Evolutionary conservation across 2,888 invertebrate genomes (phyloP), one percentile per base, ranked within the genome.

Genomic region (Aphidoletes aphidimyza): DNA sequence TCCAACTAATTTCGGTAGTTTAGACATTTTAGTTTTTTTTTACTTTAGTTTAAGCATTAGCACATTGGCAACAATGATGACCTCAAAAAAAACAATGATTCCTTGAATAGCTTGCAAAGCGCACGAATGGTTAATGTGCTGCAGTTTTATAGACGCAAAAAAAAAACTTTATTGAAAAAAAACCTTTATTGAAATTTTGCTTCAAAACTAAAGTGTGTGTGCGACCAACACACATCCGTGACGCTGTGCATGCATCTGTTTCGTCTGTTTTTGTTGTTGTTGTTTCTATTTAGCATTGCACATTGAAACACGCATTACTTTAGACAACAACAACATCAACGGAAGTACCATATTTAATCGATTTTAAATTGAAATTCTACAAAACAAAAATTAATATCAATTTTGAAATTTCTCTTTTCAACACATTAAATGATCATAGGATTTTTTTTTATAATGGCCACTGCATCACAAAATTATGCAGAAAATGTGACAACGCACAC

Each of bases 81-180:
- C 69, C 69, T 69, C 69, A 69, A n/a, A 54, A 54, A 9, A 69
- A 69, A 30, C 26, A 69, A 30, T 69, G 69, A 69, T 30, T 69
- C 69, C 69, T 69, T 69, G 69, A 69, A 69, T 69, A 69, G 30
- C 30, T 69, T 69, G 30, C 14, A 69, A 69, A 30, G 34, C 69
- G 69, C 69, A 30, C 69, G 69, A 69, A 69, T 69, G 69, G 69
- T 30, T 69, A 30, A 69, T 69, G 69, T 14, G 69, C 69, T 69
- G 69, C 69, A 69, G 17, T 69, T 69, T 26, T 26, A 6, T 54
- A n/a, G 54, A 26, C 54, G 54, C 6, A 47, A 47, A 47, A 47
- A 47, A 47, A 8, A 47, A 47, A 47, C 47, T 22, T n/a, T n/a
- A n/a, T n/a, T n/a, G 22, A 54, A 39, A 39, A 39, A 47, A 47